Percentiles rank a stretch among this genome's conserved stretches.
Conservation (phyloP, 2,113 vertebrate genomes). For the Sinocyclocheilus rhinocerous region DNA sequence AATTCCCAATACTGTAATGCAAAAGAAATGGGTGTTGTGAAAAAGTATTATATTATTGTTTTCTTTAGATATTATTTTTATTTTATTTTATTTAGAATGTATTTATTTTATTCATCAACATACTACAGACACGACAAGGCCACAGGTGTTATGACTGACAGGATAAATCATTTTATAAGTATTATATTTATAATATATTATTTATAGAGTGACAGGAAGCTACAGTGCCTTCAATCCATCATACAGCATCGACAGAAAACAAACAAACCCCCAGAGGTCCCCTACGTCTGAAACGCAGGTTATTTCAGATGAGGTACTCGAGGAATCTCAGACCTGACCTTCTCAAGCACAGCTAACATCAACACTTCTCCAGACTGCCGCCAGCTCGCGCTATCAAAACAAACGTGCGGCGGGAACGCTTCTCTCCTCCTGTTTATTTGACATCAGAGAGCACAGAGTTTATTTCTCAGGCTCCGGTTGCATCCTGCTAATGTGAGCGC, state of each 20-base stretch:
- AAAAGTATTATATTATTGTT: no score
- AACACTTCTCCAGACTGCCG: slow-evolving; percentile 50
- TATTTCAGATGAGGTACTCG: slow-evolving; percentile 5
- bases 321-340: neutral
- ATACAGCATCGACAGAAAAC: neutral
- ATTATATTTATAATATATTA: no score
- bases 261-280: neutral
- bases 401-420: neutral
- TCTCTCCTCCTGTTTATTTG: slow-evolving; percentile 55
- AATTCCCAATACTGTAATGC: no score
- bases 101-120: no score
- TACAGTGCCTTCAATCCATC: neutral
- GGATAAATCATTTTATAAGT: neutral
- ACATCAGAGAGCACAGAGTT: slow-evolving; percentile 46
- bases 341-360: slow-evolving; percentile 1
- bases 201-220: no score
- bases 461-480: slow-evolving; percentile 47
- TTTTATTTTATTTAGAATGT: no score
- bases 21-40: no score
- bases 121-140: neutral
- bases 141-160: neutral
- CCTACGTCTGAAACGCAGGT: neutral
- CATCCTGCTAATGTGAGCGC: slow-evolving; percentile 17
- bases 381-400: slow-evolving; percentile 49
- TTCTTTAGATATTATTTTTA: no score